Conservation (phyloP, 1,140 invertebrate species). For the Hypothenemus hampei region DNA sequence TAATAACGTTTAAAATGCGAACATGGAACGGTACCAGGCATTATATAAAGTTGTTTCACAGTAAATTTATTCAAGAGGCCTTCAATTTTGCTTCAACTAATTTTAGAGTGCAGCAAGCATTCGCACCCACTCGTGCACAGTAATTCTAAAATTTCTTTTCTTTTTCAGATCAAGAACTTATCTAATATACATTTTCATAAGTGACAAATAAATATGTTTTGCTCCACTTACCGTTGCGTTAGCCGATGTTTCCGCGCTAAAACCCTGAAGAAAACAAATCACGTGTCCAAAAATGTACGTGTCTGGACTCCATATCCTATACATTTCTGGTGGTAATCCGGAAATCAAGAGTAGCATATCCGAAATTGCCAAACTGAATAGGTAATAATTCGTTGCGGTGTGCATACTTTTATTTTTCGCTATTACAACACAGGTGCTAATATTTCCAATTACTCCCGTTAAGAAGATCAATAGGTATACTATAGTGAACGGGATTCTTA, state of each 20-base stretch:
- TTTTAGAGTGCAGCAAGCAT: no score
- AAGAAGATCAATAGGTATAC: slow-evolving; percentile 73
- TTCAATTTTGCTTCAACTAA: no score
- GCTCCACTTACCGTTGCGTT: slow-evolving; percentile 55
- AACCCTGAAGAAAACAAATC: slow-evolving; percentile 67
- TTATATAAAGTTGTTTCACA: no score
- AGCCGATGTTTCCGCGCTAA: slow-evolving; percentile 69
- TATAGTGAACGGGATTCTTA: slow-evolving; percentile 59
- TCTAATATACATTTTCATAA: no score
- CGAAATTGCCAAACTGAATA: slow-evolving; percentile 83
- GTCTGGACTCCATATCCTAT: slow-evolving; percentile 69
- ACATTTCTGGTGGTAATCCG: slow-evolving; percentile 73
- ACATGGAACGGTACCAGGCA: no score
- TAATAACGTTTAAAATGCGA: no score
- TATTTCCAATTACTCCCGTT: slow-evolving; percentile 77
- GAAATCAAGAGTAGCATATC: slow-evolving; percentile 77
- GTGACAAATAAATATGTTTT: no score
- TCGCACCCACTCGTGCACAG: no score
- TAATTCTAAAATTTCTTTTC: no score
- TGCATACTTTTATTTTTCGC: slow-evolving; percentile 76
- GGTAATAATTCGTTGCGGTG: slow-evolving; percentile 78
- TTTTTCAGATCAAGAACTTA: no score
- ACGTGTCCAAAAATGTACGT: slow-evolving; percentile 66
- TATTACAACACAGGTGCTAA: slow-evolving; percentile 82
- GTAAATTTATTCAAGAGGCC: no score